These are phyloP conservation scores for Actias luna DNA, from an alignment of 2,888 invertebrate genomes.

Conservation along the genomic window DNA sequence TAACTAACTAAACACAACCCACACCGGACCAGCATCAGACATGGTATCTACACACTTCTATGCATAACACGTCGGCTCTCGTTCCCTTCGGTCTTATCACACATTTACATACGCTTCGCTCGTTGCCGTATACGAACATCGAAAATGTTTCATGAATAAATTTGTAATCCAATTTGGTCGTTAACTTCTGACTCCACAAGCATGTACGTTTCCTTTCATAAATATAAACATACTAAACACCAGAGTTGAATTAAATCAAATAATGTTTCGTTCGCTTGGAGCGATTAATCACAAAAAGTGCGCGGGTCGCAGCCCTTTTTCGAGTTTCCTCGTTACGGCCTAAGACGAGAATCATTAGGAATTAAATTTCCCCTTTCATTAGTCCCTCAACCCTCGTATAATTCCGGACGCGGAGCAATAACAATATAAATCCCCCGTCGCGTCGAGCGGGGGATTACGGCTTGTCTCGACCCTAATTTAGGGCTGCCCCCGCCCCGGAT, in stretches of 20 bases:
- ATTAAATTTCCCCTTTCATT: constrained; percentile 83
- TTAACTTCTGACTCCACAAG: constrained; percentile 67
- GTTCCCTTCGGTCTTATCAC: constrained; percentile 70
- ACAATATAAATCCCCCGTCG: constrained; percentile 83
- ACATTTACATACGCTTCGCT: constrained; percentile 78
- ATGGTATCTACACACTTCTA: constrained; percentile 30
- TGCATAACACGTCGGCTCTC: constrained; percentile 54
- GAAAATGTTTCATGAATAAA: constrained; percentile 80
- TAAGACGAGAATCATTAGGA: constrained; percentile 83
- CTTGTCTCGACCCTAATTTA: constrained; percentile 83
- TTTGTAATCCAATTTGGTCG: constrained; percentile 75
- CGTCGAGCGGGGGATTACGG: constrained; percentile 81
- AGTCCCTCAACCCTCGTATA: constrained; percentile 83
- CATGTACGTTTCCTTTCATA: constrained; percentile 49
- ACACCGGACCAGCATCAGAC: not conserved
- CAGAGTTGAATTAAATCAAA: constrained; percentile 57
- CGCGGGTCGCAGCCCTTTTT: constrained; percentile 76
- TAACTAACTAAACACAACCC: not conserved
- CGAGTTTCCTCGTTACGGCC: constrained; percentile 81
- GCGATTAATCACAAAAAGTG: constrained; percentile 76
- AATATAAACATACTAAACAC: constrained; percentile 54
- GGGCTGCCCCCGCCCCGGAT: constrained; percentile 81
- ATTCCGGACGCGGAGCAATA: constrained; percentile 82
- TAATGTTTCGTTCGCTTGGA: constrained; percentile 65
- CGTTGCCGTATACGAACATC: constrained; percentile 71